These are phyloP conservation scores for Halichoeres trimaculatus DNA, from an alignment of 2,113 vertebrate genomes.

Conservation along the genomic window DNA sequence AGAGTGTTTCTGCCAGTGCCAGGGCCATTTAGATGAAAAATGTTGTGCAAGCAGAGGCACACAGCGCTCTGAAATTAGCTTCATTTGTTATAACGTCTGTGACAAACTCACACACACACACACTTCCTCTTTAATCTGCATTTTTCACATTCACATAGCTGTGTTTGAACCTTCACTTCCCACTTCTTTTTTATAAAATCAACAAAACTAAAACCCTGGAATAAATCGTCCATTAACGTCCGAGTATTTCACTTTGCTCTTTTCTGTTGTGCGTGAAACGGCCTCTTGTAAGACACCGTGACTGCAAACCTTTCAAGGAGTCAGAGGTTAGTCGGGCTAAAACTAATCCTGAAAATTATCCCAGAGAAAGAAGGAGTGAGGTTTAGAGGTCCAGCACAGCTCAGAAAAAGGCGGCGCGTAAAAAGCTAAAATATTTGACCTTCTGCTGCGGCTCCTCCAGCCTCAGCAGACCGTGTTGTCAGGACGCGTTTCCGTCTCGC, in stretches of 20 bases:
- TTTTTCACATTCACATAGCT: constrained; percentile 6
- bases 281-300: neutral
- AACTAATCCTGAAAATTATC: constrained; percentile 1
- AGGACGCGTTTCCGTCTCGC: constrained; percentile 3
- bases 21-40: constrained; percentile 56
- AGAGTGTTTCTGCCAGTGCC: constrained; percentile 20
- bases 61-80: constrained; percentile 51
- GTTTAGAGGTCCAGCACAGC: neutral
- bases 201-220: neutral
- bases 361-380: neutral
- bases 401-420: neutral
- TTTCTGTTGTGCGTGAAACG: neutral
- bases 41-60: constrained; percentile 33
- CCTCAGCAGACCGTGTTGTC: constrained; percentile 20
- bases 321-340: constrained; percentile 5
- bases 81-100: constrained; percentile 47
- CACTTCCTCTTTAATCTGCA: constrained; percentile 4
- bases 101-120: constrained; percentile 11
- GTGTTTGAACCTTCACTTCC: constrained; percentile 11
- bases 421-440: constrained; percentile 34
- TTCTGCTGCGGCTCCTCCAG: neutral
- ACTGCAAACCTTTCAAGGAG: constrained; percentile 30
- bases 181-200: neutral
- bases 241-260: neutral
- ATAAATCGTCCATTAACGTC: neutral